A percentile compares a stretch with the other conserved stretches of the same genome.
phyloP scores from a whole-genome alignment of 2,888 invertebrate genomes.

The Helobdella robusta region DNA sequence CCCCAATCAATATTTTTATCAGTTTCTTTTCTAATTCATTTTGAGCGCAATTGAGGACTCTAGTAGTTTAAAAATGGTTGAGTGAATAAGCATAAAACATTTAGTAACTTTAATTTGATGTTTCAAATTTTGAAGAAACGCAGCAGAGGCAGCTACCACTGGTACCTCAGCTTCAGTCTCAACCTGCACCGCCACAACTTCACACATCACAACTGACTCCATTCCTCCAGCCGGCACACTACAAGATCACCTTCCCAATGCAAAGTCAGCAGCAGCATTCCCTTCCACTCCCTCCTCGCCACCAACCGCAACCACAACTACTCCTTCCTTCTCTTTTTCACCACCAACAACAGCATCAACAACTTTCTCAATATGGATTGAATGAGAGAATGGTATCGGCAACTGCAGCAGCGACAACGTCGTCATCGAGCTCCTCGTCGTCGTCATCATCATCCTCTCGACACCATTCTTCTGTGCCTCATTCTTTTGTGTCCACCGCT shows the following conservation, averaged over 20 bases:
- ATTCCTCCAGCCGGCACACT: too few species aligned
- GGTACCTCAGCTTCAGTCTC: background rate
- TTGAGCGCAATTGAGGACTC: too few species aligned
- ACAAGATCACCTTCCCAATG: too few species aligned
- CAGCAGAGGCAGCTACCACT: too few species aligned
- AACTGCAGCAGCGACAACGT: background rate
- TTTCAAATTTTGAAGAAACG: too few species aligned
- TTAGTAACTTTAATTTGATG: too few species aligned
- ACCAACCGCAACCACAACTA: background rate
- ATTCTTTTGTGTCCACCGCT: conserved; percentile 7
- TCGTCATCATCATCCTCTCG: background rate
- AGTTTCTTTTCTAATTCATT: too few species aligned
- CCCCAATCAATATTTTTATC: background rate
- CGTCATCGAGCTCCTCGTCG: background rate
- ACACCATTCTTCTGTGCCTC: background rate
- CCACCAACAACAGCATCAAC: background rate
- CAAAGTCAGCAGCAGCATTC: background rate
- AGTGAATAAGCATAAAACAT: too few species aligned
- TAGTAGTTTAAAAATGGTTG: too few species aligned
- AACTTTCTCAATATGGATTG: conserved; percentile 1
- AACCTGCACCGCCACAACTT: background rate
- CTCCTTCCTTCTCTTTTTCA: background rate
- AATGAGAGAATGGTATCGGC: background rate
- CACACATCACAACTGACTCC: too few species aligned
- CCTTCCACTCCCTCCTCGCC: background rate